Percentiles rank a stretch among this genome's conserved stretches.
phyloP scores from a whole-genome alignment of 2,113 vertebrate species.

The Riparia riparia region DNA sequence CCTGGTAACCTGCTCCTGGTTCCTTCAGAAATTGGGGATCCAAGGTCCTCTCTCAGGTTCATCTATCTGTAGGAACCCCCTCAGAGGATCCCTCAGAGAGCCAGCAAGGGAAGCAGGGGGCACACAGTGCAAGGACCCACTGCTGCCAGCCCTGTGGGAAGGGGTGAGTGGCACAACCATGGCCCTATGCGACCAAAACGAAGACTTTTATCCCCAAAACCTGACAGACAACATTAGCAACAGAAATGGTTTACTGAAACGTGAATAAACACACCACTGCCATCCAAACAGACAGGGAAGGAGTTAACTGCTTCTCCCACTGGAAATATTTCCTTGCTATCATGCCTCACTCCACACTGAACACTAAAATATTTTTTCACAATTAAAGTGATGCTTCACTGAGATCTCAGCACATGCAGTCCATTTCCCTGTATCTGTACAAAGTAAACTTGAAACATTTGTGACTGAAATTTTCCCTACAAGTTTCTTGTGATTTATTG shows the following conservation, averaged over 20 bases:
- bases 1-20: background rate
- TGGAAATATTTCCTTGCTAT: background rate
- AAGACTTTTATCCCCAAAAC: background rate
- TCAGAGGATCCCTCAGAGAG: fast-evolving
- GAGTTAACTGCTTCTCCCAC: background rate
- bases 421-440: background rate
- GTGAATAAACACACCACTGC: background rate
- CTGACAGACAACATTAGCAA: background rate
- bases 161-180: background rate
- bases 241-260: background rate
- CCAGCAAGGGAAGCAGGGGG: background rate
- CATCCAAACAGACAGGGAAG: background rate
- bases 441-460: background rate
- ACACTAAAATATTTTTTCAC: background rate
- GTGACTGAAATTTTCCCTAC: background rate
- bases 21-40: background rate
- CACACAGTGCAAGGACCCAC: fast-evolving
- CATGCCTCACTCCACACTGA: background rate
- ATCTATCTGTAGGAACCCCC: background rate
- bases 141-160: background rate
- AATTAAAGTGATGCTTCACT: background rate
- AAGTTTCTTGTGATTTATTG: background rate
- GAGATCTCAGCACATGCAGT: background rate
- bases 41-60: background rate
- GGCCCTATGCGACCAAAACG: background rate